Conservation (phyloP, 2,888 invertebrate genomes). For the Agriopis leucophaearia region DNA sequence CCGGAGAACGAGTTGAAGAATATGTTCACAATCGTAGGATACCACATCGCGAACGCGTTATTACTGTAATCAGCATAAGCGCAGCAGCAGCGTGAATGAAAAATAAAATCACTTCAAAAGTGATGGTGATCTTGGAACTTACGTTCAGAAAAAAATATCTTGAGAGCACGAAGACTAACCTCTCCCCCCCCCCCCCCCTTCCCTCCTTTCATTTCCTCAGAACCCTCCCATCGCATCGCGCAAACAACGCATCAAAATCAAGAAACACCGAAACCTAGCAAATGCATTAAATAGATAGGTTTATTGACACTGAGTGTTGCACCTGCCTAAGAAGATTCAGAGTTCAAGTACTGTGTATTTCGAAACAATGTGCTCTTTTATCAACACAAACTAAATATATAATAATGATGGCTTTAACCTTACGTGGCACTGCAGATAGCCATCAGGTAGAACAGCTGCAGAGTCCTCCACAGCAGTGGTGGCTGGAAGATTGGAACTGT, state of each 20-base stretch:
- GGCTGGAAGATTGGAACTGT: conserved; percentile 81
- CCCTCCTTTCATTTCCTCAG: too few species aligned
- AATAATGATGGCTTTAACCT: conserved; percentile 47
- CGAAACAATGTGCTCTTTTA: not conserved
- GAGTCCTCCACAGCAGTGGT: conserved; percentile 81
- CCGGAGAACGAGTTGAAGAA: conserved; percentile 65
- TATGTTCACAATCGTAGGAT: conserved; percentile 81
- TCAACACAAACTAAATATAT: too few species aligned
- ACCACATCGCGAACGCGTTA: conserved; percentile 83
- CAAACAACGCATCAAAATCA: not conserved
- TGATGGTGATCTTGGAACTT: too few species aligned
- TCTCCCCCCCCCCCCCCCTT: too few species aligned
- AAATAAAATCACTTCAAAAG: too few species aligned
- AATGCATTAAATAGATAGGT: not conserved
- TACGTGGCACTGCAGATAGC: conserved; percentile 88
- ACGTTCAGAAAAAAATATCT: too few species aligned
- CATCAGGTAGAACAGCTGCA: conserved; percentile 83
- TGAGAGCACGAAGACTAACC: too few species aligned
- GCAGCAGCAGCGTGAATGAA: too few species aligned
- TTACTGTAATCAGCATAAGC: conserved; percentile 62
- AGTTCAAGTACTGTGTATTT: not conserved
- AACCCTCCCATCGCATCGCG: too few species aligned
- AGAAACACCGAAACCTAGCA: not conserved
- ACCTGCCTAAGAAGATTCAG: too few species aligned
- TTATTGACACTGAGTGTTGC: too few species aligned